These are phyloP conservation scores for Brachypterus glaber DNA, from an alignment of 2,888 invertebrate species.

Conservation along the genomic window DNA sequence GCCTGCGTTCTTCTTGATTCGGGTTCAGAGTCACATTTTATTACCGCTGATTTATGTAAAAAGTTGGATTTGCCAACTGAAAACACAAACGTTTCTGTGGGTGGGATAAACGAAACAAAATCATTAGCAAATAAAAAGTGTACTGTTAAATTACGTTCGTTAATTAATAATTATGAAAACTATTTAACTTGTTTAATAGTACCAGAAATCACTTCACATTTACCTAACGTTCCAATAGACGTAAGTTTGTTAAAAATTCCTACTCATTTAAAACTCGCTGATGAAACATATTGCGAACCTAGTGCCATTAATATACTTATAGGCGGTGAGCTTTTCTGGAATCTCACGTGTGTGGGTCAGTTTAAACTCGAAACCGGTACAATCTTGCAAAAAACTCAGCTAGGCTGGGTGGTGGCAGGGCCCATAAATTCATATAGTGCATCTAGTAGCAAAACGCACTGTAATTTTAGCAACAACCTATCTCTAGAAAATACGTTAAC, in stretches of 20 bases:
- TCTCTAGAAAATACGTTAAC: slow-evolving; percentile 5
- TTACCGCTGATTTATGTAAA: neutral
- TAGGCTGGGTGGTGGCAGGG: slow-evolving; percentile 13
- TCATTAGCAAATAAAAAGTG: neutral
- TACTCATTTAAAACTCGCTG: slow-evolving; percentile 7
- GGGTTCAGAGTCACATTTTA: neutral
- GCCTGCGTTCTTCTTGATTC: neutral
- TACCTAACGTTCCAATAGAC: slow-evolving; percentile 3
- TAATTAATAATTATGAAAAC: neutral
- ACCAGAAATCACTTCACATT: slow-evolving; percentile 4
- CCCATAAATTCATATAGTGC: neutral
- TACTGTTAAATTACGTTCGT: slow-evolving; percentile 2
- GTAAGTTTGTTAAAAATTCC: neutral
- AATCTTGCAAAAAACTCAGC: slow-evolving; percentile 9
- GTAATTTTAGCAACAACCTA: neutral
- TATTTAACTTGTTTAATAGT: slow-evolving; percentile 7
- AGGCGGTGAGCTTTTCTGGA: slow-evolving; percentile 3
- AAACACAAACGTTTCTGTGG: neutral
- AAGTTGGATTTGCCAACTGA: neutral
- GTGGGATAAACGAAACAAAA: neutral
- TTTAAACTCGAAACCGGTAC: slow-evolving; percentile 4
- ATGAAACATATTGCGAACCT: slow-evolving; percentile 4
- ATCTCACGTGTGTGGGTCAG: slow-evolving; percentile 4
- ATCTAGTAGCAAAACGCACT: neutral
- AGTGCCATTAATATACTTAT: slow-evolving; percentile 4